Percentiles rank a stretch among this genome's conserved stretches.
Conservation (phyloP, 2,113 vertebrate species). For the Archilochus colubris region DNA sequence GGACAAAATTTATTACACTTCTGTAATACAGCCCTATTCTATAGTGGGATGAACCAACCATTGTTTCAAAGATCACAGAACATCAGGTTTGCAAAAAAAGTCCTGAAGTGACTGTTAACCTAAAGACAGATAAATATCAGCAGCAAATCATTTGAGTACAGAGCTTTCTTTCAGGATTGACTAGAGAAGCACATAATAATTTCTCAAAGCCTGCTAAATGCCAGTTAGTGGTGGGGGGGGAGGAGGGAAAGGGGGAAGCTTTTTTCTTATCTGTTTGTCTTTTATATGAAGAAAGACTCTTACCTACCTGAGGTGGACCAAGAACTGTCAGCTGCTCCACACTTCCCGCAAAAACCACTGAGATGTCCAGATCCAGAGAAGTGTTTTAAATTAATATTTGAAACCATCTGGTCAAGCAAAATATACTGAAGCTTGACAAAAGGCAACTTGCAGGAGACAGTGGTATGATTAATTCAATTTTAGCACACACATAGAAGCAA, state of each 20-base stretch:
- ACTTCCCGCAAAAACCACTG: neutral
- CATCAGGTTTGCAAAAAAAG: neutral
- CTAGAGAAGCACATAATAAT: neutral
- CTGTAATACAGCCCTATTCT: neutral
- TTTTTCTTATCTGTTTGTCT: slow-evolving; percentile 4
- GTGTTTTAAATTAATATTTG: slow-evolving; percentile 37
- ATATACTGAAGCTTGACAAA: neutral
- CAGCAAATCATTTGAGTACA: neutral
- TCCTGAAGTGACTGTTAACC: neutral
- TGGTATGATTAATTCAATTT: slow-evolving; percentile 32
- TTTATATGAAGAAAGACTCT: neutral
- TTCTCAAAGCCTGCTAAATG: slow-evolving; percentile 28
- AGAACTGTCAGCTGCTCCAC: slow-evolving; percentile 27
- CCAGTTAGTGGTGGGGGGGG: neutral
- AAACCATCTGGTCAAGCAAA: slow-evolving; percentile 59
- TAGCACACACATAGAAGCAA: neutral
- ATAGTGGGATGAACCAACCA: neutral
- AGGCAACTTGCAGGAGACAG: slow-evolving; percentile 3
- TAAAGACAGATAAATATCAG: neutral
- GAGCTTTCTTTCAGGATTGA: neutral
- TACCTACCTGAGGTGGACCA: neutral
- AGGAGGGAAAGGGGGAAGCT: no score
- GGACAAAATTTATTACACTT: neutral
- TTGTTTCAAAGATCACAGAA: neutral
- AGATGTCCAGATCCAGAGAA: neutral